Evolutionary conservation across 2,113 vertebrate genomes (phyloP), one percentile per base, ranked within the genome.

Genomic region (Blennius ocellaris): DNA sequence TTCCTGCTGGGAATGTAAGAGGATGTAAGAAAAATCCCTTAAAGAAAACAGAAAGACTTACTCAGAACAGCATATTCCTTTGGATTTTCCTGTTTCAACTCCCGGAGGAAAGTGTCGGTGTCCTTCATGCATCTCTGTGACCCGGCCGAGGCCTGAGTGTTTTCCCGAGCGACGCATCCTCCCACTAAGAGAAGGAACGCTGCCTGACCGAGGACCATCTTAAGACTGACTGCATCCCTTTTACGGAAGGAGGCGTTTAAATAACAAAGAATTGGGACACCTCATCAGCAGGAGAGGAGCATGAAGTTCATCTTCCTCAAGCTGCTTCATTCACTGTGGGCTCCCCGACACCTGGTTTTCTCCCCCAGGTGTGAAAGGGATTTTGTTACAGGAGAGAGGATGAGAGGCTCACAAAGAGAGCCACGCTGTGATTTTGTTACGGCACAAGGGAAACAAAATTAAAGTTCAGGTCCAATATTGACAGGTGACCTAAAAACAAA

Each of bases 1-100:
- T 30, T 30, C 21, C 21, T 30, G 21, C 21, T 30, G 21, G 21
- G 21, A 4, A 30, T 30, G 21, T 30, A 30, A 30, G 2, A 30
- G 21, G 21, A 30, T 30, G 21, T 30, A 30, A 16, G 38, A 16
- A 62, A 69, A 47, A 1, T 3, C 4, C 11, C 21, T 55, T 1
- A 71, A 69, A 63, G n/a, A n/a, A 75, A 10, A 41, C 12, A 57
- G 16, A 14, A 50, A 8, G 36, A 96, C 96, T 96, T 93, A 97
- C 96, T 96, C 77, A 87, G 81, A 39, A 93, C 86, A 11, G 95
- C 94, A n/a, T 96, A 96, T 48, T 92, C 80, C 69, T 92, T 90
- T 36, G 95, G 94, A 6, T 72, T 76, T 62, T 83, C 83, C 51
- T 91, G 92, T 55, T 93, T 92, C 36, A 97, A 81, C 60, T 97